These are phyloP conservation scores for Takifugu bimaculatus DNA, from an alignment of 2,113 vertebrate genomes.

Conservation along the genomic window DNA sequence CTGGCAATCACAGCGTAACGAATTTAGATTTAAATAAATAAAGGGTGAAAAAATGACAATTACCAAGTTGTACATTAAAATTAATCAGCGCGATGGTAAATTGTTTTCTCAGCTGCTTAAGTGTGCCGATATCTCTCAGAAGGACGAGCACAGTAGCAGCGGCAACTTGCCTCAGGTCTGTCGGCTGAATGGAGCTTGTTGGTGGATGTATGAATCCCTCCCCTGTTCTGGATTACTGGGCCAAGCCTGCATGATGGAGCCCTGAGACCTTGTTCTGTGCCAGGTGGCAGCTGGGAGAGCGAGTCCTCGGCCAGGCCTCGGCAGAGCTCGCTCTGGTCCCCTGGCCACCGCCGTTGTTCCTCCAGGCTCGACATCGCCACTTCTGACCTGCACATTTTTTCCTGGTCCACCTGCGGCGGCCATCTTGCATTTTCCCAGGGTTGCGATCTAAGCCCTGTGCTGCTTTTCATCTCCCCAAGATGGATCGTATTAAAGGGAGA, in stretches of 20 bases:
- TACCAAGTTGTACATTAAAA: constrained; percentile 22
- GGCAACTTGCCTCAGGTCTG: constrained; percentile 60
- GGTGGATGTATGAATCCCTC: constrained; percentile 73
- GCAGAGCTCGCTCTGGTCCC: constrained; percentile 51
- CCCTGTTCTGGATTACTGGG: constrained; percentile 68
- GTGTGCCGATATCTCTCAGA: constrained; percentile 36
- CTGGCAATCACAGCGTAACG: constrained; percentile 6
- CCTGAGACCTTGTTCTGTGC: constrained; percentile 61
- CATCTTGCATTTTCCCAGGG: neutral
- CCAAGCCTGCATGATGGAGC: constrained; percentile 64
- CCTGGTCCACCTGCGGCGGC: constrained; percentile 5
- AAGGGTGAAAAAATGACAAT: constrained; percentile 20
- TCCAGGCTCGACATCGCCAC: constrained; percentile 43
- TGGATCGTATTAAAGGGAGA: too few species aligned
- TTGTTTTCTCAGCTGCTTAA: constrained; percentile 35
- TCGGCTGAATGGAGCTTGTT: constrained; percentile 68
- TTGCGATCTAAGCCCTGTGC: too few species aligned
- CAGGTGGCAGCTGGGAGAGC: constrained; percentile 79
- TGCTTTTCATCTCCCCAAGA: too few species aligned
- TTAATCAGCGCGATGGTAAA: constrained; percentile 30
- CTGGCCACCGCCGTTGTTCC: constrained; percentile 53
- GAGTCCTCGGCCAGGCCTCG: constrained; percentile 65
- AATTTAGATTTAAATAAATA: constrained; percentile 43
- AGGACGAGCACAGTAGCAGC: constrained; percentile 45
- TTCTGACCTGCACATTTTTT: constrained; percentile 50